phyloP scores from a whole-genome alignment of 2,797 vertebrate genomes.

The Semaprochilodus insignis region DNA sequence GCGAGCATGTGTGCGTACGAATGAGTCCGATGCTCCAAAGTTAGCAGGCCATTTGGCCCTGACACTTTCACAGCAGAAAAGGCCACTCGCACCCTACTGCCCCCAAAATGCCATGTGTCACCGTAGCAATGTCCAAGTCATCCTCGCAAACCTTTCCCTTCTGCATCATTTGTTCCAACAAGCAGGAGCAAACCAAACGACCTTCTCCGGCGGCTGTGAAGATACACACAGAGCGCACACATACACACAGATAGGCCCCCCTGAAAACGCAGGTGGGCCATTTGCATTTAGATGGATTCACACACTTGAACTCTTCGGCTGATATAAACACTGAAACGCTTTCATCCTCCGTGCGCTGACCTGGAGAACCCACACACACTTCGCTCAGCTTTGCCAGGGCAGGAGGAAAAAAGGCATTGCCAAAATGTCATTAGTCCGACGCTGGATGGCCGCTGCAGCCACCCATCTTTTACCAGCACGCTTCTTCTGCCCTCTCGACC shows the following conservation, averaged over 20 bases:
- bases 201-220: not conserved
- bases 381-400: not conserved
- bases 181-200: not conserved
- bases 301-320: constrained; percentile 67
- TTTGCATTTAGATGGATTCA: constrained; percentile 79
- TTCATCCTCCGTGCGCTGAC: constrained; percentile 21
- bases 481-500: not conserved
- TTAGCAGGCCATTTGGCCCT: constrained; percentile 45
- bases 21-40: not conserved
- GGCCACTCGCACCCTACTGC: constrained; percentile 46
- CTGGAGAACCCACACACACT: constrained; percentile 31
- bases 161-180: not conserved
- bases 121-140: constrained; percentile 22
- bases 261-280: constrained; percentile 58
- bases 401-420: not conserved
- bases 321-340: constrained; percentile 64
- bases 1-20: not conserved
- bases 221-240: not conserved
- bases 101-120: constrained; percentile 46
- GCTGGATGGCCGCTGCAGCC: not conserved
- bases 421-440: not conserved
- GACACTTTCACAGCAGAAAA: constrained; percentile 40
- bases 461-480: not conserved
- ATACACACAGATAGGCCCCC: constrained; percentile 25
- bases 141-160: no score